Conservation (phyloP, 2,113 vertebrate species). For the Furnarius figulus region DNA sequence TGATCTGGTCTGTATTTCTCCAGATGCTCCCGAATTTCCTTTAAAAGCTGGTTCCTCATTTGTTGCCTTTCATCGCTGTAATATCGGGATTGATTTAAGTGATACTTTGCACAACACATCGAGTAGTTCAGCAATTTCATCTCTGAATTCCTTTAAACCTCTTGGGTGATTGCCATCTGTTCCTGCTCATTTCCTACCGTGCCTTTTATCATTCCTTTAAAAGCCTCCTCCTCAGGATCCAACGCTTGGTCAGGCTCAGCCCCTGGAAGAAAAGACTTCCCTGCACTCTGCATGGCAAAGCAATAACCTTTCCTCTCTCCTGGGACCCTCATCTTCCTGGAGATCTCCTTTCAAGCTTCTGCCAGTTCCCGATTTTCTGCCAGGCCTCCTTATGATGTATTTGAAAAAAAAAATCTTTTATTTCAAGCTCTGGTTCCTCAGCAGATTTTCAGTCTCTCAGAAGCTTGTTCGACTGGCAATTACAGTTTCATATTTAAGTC, state of each 20-base stretch:
- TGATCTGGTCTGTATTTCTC: background rate
- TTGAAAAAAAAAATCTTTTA: background rate
- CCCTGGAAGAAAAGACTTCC: background rate
- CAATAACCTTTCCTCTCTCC: background rate
- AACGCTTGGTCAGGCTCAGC: background rate
- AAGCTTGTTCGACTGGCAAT: background rate
- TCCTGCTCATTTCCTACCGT: background rate
- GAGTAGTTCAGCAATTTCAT: background rate
- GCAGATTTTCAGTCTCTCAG: background rate
- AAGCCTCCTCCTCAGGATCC: background rate
- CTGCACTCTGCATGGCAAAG: background rate
- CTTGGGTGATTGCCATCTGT: slow-evolving; percentile 8
- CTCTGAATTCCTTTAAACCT: slow-evolving; percentile 13
- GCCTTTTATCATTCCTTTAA: background rate
- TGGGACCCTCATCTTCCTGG: background rate
- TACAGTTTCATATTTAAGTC: background rate
- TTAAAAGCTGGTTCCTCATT: background rate
- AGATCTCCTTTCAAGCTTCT: background rate
- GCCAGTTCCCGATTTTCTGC: background rate
- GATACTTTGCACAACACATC: background rate
- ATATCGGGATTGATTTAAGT: background rate
- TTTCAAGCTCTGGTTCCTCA: background rate
- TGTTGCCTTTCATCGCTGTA: background rate
- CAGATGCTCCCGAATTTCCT: background rate
- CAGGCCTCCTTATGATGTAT: background rate